Conservation (phyloP, 1,140 invertebrate genomes). For the Pissodes strobi region DNA sequence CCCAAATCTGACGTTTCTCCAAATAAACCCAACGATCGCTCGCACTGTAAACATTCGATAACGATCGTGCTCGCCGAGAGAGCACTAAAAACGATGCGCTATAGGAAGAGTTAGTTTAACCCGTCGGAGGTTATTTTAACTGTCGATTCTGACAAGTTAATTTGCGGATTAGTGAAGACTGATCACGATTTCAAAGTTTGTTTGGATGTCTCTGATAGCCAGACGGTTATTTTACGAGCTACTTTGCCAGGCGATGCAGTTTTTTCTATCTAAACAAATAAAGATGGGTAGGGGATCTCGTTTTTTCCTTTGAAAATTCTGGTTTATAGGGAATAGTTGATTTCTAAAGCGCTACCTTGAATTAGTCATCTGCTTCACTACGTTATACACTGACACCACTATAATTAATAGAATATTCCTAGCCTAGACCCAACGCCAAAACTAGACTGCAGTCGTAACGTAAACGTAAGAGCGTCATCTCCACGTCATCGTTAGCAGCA, state of each 20-base stretch:
- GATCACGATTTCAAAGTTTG: background rate
- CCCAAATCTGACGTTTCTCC: too few species aligned
- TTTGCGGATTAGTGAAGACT: background rate
- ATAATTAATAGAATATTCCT: too few species aligned
- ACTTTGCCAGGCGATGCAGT: background rate
- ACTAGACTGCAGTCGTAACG: too few species aligned
- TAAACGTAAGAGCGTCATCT: too few species aligned
- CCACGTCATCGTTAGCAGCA: too few species aligned
- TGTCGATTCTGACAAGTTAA: constrained; percentile 3
- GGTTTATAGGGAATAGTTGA: too few species aligned
- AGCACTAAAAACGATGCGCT: background rate
- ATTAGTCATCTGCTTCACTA: too few species aligned
- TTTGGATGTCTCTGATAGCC: background rate
- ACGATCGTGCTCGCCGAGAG: background rate
- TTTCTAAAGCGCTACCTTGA: too few species aligned
- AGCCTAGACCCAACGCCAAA: too few species aligned
- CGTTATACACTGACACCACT: too few species aligned
- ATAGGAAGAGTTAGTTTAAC: constrained; percentile 5
- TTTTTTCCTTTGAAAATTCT: too few species aligned
- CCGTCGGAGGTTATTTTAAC: constrained; percentile 2
- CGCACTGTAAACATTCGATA: background rate
- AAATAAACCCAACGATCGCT: too few species aligned
- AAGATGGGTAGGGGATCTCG: background rate
- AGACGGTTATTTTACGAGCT: background rate
- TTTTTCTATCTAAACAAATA: background rate